phyloP scores from a whole-genome alignment of 1,140 invertebrate genomes.

The Hycleus cichorii region DNA sequence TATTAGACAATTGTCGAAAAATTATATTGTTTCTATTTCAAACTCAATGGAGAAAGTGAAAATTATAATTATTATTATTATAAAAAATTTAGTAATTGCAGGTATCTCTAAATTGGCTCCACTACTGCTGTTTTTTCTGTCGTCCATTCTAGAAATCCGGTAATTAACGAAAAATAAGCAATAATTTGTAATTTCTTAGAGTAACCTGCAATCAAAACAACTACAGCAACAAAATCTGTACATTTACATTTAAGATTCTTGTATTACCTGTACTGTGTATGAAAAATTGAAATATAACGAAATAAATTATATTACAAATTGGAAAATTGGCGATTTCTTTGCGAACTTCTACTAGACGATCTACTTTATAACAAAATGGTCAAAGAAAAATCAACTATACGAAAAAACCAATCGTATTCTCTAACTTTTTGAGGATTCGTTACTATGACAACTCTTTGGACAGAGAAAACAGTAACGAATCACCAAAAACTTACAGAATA shows the following conservation, averaged over 20 bases:
- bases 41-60: constrained; percentile 1
- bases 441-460: too few species aligned
- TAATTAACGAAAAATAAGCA: constrained; percentile 3
- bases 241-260: constrained; percentile 19
- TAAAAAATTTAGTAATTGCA: background rate
- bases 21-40: constrained; percentile 13
- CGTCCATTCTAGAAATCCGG: too few species aligned
- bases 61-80: background rate
- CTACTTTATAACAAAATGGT: too few species aligned
- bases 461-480: too few species aligned
- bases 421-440: too few species aligned
- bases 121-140: too few species aligned
- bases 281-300: constrained; percentile 23
- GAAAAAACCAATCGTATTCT: too few species aligned
- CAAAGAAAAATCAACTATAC: too few species aligned
- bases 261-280: constrained; percentile 23
- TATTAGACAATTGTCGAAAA: constrained; percentile 5
- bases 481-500: too few species aligned
- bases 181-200: constrained; percentile 4
- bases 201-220: constrained; percentile 15
- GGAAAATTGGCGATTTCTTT: too few species aligned
- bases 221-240: constrained; percentile 15
- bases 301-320: constrained; percentile 18
- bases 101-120: too few species aligned
- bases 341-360: too few species aligned